Conservation (phyloP, 1,140 invertebrate genomes). For the Plodia interpunctella region DNA sequence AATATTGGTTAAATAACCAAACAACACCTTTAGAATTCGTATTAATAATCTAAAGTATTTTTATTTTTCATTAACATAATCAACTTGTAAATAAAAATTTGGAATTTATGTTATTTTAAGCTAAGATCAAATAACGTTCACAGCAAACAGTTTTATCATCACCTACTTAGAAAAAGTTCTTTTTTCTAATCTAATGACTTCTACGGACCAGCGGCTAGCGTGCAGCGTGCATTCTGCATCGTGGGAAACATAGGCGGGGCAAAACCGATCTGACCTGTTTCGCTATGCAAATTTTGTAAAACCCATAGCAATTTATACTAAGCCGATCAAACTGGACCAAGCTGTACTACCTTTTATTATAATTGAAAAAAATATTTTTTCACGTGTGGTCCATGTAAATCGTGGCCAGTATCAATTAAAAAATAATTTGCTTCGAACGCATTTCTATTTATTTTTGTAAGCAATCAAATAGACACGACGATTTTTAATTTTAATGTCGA, state of each 20-base stretch:
- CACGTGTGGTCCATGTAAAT: not conserved
- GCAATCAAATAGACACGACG: not conserved
- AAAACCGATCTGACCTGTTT: slow-evolving; percentile 52
- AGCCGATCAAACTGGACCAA: slow-evolving; percentile 39
- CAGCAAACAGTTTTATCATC: too few relatives aligned
- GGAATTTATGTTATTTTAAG: too few relatives aligned
- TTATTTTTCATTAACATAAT: too few relatives aligned
- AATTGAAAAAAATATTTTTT: not conserved
- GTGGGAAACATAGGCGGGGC: slow-evolving; percentile 42
- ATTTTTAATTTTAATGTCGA: too few relatives aligned
- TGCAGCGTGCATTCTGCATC: slow-evolving; percentile 22
- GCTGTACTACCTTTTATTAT: not conserved
- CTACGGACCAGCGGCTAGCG: slow-evolving; percentile 12
- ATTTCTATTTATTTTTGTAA: not conserved
- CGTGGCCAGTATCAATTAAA: not conserved
- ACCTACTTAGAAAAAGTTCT: not conserved
- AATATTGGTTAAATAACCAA: not conserved
- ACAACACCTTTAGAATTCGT: not conserved
- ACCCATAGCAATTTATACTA: slow-evolving; percentile 27
- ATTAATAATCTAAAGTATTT: not conserved
- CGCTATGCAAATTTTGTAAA: slow-evolving; percentile 44
- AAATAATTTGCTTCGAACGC: too few relatives aligned
- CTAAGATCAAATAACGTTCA: too few relatives aligned
- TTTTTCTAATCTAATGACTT: not conserved
- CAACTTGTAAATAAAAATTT: too few relatives aligned